Evolutionary conservation across 2,888 invertebrate species (phyloP).

Genomic region (Clusia tigrina): DNA sequence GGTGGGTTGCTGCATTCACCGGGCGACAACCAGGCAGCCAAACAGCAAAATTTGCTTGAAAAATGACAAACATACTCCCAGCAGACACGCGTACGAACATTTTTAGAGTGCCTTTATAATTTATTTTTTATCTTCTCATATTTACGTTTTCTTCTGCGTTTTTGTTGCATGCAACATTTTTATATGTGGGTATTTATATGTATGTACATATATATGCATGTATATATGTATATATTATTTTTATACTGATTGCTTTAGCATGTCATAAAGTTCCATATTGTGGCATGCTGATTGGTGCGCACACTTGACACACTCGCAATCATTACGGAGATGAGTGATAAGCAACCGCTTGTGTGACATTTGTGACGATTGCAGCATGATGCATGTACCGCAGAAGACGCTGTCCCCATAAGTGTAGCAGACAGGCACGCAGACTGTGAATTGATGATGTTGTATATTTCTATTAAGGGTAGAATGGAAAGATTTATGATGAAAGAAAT

Average conservation of each 20-base stretch:
- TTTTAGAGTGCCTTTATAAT: neutral
- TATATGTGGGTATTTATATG: neutral
- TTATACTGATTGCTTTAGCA: slow-evolving; percentile 22
- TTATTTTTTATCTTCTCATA: neutral
- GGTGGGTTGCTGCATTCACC: neutral
- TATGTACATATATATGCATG: no score
- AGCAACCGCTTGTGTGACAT: slow-evolving; percentile 47
- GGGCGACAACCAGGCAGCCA: neutral
- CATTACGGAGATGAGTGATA: slow-evolving; percentile 53
- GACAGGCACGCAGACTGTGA: slow-evolving; percentile 36
- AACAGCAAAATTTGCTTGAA: neutral
- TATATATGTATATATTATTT: no score
- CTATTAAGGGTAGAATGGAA: neutral
- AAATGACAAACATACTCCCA: slow-evolving; percentile 3
- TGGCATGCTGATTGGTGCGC: slow-evolving; percentile 8
- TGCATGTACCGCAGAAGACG: slow-evolving; percentile 31
- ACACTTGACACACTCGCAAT: slow-evolving; percentile 30
- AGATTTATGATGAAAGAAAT: slow-evolving; percentile 15
- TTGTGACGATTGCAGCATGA: slow-evolving; percentile 51
- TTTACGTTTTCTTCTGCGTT: neutral
- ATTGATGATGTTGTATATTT: slow-evolving; percentile 43
- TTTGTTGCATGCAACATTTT: neutral
- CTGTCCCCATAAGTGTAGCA: slow-evolving; percentile 11
- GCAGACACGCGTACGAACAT: neutral
- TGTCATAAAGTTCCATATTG: slow-evolving; percentile 12